Conservation (phyloP, 2,888 invertebrate genomes). For the Drosophila acutilabella region DNA sequence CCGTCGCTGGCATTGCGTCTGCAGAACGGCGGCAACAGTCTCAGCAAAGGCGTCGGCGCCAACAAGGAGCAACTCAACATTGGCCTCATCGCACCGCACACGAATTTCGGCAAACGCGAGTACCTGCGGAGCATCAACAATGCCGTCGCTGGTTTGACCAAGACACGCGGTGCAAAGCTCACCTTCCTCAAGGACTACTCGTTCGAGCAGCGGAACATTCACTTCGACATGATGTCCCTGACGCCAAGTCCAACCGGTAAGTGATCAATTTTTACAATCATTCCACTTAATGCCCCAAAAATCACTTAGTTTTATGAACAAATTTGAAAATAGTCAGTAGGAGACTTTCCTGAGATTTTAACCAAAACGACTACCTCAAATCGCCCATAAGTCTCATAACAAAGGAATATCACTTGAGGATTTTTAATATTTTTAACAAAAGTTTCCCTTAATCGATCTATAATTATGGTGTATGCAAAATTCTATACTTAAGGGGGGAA, state of each 20-base stretch:
- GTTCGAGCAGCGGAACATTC: constrained; percentile 88
- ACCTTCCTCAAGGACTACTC: constrained; percentile 88
- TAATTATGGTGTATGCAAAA: too few relatives aligned
- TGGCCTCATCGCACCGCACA: constrained; percentile 85
- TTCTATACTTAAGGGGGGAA: too few relatives aligned
- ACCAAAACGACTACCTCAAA: too few relatives aligned
- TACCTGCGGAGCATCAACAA: constrained; percentile 89
- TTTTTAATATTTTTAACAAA: too few relatives aligned
- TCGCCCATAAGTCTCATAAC: too few relatives aligned
- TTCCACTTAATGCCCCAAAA: too few relatives aligned
- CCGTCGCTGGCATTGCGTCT: constrained; percentile 67
- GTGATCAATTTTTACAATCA: too few relatives aligned
- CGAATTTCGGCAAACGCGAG: constrained; percentile 87
- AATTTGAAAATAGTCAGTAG: too few relatives aligned
- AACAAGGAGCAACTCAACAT: constrained; percentile 84
- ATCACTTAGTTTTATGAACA: too few relatives aligned
- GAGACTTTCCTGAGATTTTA: too few relatives aligned
- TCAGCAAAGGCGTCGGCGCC: constrained; percentile 74
- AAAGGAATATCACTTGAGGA: too few relatives aligned
- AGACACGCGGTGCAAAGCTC: constrained; percentile 87
- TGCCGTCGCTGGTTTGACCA: constrained; percentile 87
- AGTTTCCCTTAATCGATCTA: too few relatives aligned
- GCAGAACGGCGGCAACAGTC: constrained; percentile 75
- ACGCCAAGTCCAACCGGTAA: constrained; percentile 92
- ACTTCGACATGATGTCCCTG: constrained; percentile 89